Base-by-base conservation (phyloP, 2,888 invertebrate genomes). In the Morinoia aosen region DNA sequence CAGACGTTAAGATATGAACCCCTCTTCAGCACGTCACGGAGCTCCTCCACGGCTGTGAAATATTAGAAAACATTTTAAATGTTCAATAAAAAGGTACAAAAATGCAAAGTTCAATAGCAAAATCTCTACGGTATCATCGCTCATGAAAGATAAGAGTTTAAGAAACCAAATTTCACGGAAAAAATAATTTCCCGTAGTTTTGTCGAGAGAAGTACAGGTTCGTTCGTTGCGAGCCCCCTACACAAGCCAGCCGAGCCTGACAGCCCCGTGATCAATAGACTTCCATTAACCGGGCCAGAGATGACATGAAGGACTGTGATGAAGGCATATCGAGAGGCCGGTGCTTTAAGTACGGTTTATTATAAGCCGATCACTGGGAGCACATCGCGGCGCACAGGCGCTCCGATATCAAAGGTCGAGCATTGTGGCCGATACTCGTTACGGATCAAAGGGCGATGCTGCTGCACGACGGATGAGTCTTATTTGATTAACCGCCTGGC, bases 261-360 rank as follows among this genome's bases (percentile, higher is more conserved):
- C 33, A 33, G 76, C 8, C 76, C 76, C 2, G 76, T 25, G 76
- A 76, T 76, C 76, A 76, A 76, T 76, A 90, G 39, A 48, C 16
- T 90, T 90, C 90, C 90, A 90, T 90, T 48, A 90, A 48, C 90
- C 40, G 90, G 90, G 48, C 39, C 90, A 40, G 90, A 40, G 90
- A 90, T 76, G 76, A 76, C 76, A 76, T 76, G 76, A 33, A 76
- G 76, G 90, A 39, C 90, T 16, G 40, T 90, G 90, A 90, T 90
- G 39, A 48, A 39, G 90, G 48, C 48, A 48, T 39, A 40, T 40
- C 90, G 90, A 12, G 40, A 39, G 90, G 48, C 39, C 48, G 90
- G 48, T 48, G 12, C 12, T 48, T 14, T 90, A 90, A 90, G 90
- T 48, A 90, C 90, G 90, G 90, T 90, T 90, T 48, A 90, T 16